phyloP scores from a whole-genome alignment of 2,113 vertebrate genomes.

The Irena cyanogastra region DNA sequence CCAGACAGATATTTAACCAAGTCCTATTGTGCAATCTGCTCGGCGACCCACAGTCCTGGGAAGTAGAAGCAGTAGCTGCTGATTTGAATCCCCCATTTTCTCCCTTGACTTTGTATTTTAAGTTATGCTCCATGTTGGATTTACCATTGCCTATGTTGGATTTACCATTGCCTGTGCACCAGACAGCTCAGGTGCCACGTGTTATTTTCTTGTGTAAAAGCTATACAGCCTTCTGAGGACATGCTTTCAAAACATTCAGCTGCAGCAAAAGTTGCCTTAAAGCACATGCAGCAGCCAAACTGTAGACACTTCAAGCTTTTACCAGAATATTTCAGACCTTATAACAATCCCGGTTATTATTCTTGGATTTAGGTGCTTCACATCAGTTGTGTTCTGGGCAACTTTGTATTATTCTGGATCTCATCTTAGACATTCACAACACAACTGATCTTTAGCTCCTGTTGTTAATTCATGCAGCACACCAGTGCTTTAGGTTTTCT shows the following conservation, averaged over 20 bases:
- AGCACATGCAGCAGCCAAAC: not conserved
- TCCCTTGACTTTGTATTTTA: not conserved
- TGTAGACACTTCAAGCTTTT: not conserved
- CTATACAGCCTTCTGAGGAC: not conserved
- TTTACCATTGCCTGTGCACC: not conserved
- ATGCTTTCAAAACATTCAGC: not conserved
- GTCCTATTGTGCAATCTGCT: not conserved
- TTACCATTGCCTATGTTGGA: not conserved
- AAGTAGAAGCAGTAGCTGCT: not conserved
- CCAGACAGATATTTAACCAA: conserved; percentile 33
- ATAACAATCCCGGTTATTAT: not conserved
- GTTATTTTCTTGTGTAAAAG: not conserved
- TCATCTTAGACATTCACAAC: not conserved
- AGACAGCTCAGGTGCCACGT: fast-evolving
- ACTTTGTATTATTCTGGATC: not conserved
- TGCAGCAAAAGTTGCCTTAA: not conserved
- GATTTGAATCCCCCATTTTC: not conserved
- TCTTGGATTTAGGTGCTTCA: not conserved
- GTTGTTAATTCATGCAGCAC: not conserved
- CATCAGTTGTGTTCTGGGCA: not conserved
- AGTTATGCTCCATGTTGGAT: not conserved
- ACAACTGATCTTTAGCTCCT: not conserved
- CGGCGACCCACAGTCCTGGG: not conserved
- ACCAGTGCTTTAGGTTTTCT: not conserved
- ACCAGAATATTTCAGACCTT: not conserved